Evolutionary conservation across 1,140 invertebrate genomes (phyloP), one percentile per base, ranked within the genome.

Genomic region (Bactericera cockerelli): DNA sequence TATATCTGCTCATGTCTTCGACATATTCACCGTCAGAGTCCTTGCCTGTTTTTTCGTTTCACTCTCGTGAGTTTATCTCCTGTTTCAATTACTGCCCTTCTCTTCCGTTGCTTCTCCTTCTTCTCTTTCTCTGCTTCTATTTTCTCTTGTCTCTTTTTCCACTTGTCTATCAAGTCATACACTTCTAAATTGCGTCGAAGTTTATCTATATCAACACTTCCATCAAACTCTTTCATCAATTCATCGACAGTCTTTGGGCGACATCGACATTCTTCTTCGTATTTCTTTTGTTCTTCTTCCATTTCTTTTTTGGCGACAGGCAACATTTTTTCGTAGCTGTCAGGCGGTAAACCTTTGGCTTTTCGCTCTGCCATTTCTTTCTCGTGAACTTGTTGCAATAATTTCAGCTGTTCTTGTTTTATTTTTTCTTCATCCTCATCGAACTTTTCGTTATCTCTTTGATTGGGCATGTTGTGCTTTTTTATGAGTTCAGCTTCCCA

Each of bases 181-280:
- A 49, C 22, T 49, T 49, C 42, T 22, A 49, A n/a, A 49, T 49
- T 49, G 6, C 42, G n/a, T 16, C 19, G 6, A 6, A 49, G 42
- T 49, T 49, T 4, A 22, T n/a, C n/a, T n/a, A 49, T n/a, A 22
- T 49, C 42, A n/a, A n/a, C 42, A 49, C 19, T 16, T 3, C 22
- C 42, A 10, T 49, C 42, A 49, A 49, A 49, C 4, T 49, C 22
- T 22, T 22, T 49, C 22, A 19, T 22, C 4, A 49, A 16, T 49
- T 49, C 42, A n/a, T 49, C 42, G n/a, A 49, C 42, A 8, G 42
- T 49, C 19, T 49, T 49, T n/a, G 42, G 42, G n/a, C 22, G n/a
- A 13, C 13, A 6, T 13, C 13, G 4, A 31, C 28, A 31, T 6
- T 31, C 4, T 8, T 49, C 42, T 19, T 49, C 42, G 8, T 49